phyloP scores from a whole-genome alignment of 2,888 invertebrate species.

The Pecten maximus region DNA sequence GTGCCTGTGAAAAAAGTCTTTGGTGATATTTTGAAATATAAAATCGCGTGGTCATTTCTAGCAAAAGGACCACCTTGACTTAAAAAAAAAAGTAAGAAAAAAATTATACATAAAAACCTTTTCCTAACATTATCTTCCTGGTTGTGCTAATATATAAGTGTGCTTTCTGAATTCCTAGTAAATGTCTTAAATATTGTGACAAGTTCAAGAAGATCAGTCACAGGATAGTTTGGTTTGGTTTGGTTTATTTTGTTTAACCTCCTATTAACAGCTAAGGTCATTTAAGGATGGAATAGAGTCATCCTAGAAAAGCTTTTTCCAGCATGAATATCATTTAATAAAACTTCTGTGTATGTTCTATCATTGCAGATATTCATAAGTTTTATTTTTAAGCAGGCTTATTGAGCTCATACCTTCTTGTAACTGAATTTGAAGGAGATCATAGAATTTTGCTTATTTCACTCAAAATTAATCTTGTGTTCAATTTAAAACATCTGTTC shows the following conservation, averaged over 20 bases:
- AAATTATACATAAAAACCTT: background rate
- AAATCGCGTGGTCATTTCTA: background rate
- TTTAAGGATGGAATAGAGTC: background rate
- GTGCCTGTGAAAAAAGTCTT: background rate
- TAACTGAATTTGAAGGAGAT: background rate
- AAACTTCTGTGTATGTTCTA: background rate
- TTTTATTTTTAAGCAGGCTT: background rate
- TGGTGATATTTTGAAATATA: background rate
- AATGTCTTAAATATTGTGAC: background rate
- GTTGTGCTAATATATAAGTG: background rate
- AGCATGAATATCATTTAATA: background rate
- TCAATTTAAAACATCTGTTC: too few relatives aligned
- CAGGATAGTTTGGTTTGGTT: background rate
- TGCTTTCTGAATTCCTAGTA: background rate
- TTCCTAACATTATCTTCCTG: background rate
- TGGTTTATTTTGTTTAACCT: too few relatives aligned
- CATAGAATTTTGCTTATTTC: too few relatives aligned
- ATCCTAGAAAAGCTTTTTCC: background rate
- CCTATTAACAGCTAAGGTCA: too few relatives aligned
- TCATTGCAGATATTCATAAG: background rate
- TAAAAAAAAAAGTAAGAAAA: background rate
- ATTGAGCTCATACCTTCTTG: too few relatives aligned
- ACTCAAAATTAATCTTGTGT: background rate
- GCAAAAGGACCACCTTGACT: background rate
- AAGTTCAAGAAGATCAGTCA: background rate